These are phyloP conservation scores for Lepus timidus DNA, from an alignment of 2,113 vertebrate species.

Conservation along the genomic window DNA sequence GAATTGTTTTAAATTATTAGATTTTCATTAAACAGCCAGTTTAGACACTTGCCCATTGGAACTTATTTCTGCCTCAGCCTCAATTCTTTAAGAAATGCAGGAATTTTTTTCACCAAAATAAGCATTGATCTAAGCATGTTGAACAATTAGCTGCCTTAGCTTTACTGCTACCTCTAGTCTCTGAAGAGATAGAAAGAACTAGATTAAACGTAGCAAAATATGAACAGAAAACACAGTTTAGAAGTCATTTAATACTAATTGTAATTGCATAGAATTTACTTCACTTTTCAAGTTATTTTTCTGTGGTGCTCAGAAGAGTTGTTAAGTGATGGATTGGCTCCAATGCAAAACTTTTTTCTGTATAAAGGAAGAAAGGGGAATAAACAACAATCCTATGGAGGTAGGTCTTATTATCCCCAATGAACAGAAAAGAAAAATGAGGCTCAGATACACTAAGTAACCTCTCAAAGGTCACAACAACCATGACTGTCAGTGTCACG, in stretches of 20 bases:
- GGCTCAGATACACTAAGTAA: not conserved
- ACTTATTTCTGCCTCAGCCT: not conserved
- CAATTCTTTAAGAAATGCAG: conserved; percentile 40
- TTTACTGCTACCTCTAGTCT: not conserved
- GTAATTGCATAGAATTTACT: conserved; percentile 12
- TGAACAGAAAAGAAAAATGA: not conserved
- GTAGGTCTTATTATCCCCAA: not conserved
- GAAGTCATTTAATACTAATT: conserved; percentile 50
- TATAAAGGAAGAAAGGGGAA: not conserved
- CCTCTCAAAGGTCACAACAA: not conserved
- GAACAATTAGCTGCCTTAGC: conserved; percentile 13
- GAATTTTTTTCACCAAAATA: conserved; percentile 55
- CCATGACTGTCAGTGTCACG: not conserved
- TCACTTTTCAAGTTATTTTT: conserved; percentile 51
- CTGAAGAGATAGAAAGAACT: not conserved
- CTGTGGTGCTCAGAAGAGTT: not conserved
- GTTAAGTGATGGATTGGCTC: not conserved
- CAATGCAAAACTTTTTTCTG: not conserved
- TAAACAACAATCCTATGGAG: not conserved
- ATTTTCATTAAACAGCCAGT: conserved; percentile 38
- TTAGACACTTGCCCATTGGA: not conserved
- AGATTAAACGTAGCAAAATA: conserved; percentile 6
- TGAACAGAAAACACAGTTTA: conserved; percentile 4
- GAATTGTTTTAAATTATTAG: conserved; percentile 1
- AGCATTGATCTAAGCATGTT: not conserved